phyloP scores from a whole-genome alignment of 1,140 invertebrate species.

The Mercenaria mercenaria region DNA sequence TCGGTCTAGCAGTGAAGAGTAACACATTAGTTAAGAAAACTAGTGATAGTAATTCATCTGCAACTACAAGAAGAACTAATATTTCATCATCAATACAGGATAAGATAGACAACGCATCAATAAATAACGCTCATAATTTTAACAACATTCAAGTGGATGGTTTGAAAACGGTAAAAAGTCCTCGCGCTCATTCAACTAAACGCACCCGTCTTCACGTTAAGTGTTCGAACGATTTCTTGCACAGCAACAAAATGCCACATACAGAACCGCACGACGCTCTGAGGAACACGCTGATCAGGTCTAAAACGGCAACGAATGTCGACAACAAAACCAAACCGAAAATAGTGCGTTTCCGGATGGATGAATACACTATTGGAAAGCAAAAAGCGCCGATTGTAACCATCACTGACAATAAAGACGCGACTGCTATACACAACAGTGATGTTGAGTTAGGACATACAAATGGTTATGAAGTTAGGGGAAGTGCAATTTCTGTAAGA shows the following conservation, averaged over 20 bases:
- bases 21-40: background rate
- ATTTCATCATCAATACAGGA: background rate
- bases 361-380: constrained; percentile 48
- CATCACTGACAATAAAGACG: constrained; percentile 19
- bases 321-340: constrained; percentile 27
- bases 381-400: constrained; percentile 48
- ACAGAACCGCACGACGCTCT: background rate
- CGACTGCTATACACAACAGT: background rate
- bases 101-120: background rate
- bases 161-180: background rate
- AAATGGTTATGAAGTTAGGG: constrained; percentile 42
- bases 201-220: background rate
- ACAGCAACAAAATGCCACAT: constrained; percentile 29
- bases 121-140: background rate
- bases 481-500: constrained; percentile 53
- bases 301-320: constrained; percentile 22
- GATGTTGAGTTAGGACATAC: background rate
- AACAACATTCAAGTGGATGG: background rate
- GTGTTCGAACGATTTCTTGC: background rate
- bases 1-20: constrained; percentile 43
- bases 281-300: background rate
- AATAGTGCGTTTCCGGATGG: constrained; percentile 62
- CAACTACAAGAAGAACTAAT: constrained; percentile 12
- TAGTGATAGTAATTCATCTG: background rate
- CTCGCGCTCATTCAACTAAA: background rate